A percentile compares a stretch with the other conserved stretches of the same genome.
Evolutionary conservation across 2,888 invertebrate species (phyloP).

Genomic region (Agrypnus murinus): DNA sequence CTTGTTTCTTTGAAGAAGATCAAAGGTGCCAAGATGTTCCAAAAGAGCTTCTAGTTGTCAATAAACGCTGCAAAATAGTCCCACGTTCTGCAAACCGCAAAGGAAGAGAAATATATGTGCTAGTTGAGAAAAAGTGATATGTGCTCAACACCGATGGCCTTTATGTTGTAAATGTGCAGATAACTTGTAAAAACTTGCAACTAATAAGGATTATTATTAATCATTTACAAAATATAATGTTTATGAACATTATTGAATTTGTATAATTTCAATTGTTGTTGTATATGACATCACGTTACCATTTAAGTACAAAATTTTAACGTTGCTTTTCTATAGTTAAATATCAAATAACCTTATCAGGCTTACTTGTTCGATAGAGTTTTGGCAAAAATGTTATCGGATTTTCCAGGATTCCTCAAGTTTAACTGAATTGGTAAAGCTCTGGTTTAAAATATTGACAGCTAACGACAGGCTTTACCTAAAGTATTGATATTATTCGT

Average conservation of each 20-base stretch:
- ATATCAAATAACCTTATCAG: too few relatives aligned
- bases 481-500: too few relatives aligned
- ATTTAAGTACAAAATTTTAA: slow-evolving; percentile 1
- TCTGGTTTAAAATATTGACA: too few relatives aligned
- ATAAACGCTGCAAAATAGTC: background rate
- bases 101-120: background rate
- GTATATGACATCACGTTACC: background rate
- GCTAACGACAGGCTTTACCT: too few relatives aligned
- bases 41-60: background rate
- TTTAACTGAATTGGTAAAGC: too few relatives aligned
- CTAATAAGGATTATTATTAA: background rate
- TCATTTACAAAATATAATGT: background rate
- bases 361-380: too few relatives aligned
- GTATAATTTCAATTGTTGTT: background rate
- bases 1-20: background rate
- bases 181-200: background rate
- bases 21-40: background rate
- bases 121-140: too few relatives aligned
- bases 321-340: background rate
- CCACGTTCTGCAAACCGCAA: background rate
- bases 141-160: background rate
- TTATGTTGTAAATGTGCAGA: background rate
- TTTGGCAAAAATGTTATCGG: too few relatives aligned
- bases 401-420: too few relatives aligned
- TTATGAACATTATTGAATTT: background rate